Evolutionary conservation across 2,113 vertebrate species (phyloP).

Genomic region (Gila orcuttii): DNA sequence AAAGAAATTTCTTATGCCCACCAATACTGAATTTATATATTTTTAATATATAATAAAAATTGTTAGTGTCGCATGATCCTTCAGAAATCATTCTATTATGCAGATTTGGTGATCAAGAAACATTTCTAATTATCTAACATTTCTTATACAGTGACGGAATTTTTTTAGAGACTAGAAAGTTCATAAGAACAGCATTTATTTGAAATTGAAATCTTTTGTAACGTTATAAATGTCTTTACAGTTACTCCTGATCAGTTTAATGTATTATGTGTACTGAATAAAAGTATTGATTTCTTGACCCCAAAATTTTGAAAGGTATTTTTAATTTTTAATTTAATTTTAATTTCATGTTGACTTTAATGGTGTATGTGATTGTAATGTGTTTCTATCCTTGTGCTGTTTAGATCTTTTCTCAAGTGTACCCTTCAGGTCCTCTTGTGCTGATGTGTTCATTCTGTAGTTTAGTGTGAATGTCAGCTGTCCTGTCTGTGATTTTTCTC

Average conservation of each 20-base stretch:
- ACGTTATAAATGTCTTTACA: no score
- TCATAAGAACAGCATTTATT: no score
- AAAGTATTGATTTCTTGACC: neutral
- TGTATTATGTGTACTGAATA: no score
- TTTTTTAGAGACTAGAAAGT: no score
- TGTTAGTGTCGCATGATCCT: neutral
- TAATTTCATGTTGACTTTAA: neutral
- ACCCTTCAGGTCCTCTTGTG: neutral
- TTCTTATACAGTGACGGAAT: no score
- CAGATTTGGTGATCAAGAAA: neutral
- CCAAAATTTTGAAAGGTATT: neutral
- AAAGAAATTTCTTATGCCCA: no score
- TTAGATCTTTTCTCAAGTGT: neutral
- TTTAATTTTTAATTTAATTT: neutral
- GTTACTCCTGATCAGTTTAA: no score
- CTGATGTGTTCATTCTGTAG: neutral
- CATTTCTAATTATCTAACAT: no score
- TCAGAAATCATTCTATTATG: neutral
- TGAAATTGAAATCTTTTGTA: no score
- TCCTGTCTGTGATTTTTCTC: neutral
- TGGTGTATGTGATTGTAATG: neutral
- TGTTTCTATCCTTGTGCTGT: constrained; percentile 14
- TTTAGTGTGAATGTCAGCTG: constrained; percentile 9
- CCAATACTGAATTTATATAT: neutral
- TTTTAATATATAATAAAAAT: no score